Percentiles rank a stretch among this genome's conserved stretches.
Conservation (phyloP, 2,113 vertebrate genomes). For the Oreochromis aureus region DNA sequence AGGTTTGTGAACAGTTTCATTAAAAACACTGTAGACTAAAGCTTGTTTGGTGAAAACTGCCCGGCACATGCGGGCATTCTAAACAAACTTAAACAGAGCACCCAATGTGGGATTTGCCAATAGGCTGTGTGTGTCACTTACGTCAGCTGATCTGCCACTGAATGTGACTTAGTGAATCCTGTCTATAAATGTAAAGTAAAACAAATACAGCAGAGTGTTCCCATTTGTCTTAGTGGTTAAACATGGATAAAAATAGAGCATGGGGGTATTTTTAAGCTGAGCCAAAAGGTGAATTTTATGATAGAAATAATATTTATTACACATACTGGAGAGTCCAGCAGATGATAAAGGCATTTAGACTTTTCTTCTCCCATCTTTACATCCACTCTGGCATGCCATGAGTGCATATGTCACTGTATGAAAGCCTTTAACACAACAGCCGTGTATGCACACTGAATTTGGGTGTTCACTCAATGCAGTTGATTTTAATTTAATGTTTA, state of each 20-base stretch:
- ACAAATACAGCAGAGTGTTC: background rate
- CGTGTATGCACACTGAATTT: background rate
- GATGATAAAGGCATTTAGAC: background rate
- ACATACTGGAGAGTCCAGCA: background rate
- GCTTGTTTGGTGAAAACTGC: background rate
- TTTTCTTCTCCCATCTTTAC: background rate
- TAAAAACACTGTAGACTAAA: rapidly evolving
- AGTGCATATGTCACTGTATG: background rate
- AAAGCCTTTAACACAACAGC: background rate
- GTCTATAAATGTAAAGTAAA: background rate
- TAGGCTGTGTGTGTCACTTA: background rate
- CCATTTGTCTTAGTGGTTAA: background rate
- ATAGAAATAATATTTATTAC: background rate
- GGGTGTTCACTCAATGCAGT: background rate
- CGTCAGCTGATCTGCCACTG: background rate
- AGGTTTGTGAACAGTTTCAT: background rate
- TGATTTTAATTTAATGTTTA: background rate
- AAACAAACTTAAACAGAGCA: background rate
- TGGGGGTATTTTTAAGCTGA: background rate
- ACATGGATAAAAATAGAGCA: background rate
- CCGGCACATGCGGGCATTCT: background rate
- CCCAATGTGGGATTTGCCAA: background rate
- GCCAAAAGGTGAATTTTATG: background rate
- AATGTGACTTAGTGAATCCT: background rate
- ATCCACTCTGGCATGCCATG: rapidly evolving